Conservation (phyloP, 2,113 vertebrate species). For the Alouatta palliata region DNA sequence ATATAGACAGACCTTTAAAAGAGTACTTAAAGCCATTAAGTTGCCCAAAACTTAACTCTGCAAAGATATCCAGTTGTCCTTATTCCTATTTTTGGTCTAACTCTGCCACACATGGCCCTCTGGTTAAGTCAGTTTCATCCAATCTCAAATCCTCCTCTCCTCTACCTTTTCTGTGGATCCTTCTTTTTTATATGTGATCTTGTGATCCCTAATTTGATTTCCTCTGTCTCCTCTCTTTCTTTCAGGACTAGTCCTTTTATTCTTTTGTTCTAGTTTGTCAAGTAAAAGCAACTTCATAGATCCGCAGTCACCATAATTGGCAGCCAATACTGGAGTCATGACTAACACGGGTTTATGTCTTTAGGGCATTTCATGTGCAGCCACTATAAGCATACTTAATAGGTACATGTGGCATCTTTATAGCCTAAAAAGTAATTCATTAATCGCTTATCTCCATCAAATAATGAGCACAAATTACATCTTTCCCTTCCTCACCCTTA, state of each 20-base stretch:
- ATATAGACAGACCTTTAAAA: not conserved
- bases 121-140: too few relatives aligned
- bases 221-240: not conserved
- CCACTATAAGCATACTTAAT: too few relatives aligned
- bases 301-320: not conserved
- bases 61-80: not conserved
- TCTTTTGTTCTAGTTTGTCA: not conserved
- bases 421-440: not conserved
- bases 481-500: too few relatives aligned
- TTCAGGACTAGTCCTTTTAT: not conserved
- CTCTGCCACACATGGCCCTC: not conserved
- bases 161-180: not conserved
- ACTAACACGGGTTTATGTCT: not conserved
- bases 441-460: not conserved
- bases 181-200: not conserved
- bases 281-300: not conserved
- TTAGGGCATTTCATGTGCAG: not conserved
- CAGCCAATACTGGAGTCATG: not conserved
- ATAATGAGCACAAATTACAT: not conserved
- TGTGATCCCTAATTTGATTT: not conserved
- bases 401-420: too few relatives aligned
- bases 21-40: not conserved
- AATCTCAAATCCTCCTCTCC: not conserved
- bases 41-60: not conserved
- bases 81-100: not conserved